Conservation (phyloP, 2,888 invertebrate species). For the Xanthorhoe designata region DNA sequence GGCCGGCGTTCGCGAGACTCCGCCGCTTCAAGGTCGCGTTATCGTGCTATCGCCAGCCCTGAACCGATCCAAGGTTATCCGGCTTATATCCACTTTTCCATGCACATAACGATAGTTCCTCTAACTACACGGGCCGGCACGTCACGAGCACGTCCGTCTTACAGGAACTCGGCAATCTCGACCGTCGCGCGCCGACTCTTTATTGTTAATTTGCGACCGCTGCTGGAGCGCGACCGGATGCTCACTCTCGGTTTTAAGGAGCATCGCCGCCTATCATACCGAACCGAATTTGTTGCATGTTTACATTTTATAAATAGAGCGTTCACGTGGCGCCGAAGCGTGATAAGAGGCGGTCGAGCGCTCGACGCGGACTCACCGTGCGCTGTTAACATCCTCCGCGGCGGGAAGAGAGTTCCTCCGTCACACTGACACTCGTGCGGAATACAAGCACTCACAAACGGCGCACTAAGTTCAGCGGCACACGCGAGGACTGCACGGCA, state of each 20-base stretch:
- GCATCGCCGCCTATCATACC: conserved; percentile 66
- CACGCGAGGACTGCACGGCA: conserved; percentile 84
- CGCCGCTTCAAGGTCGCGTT: conserved; percentile 79
- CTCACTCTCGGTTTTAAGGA: conserved; percentile 69
- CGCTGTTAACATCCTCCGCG: conserved; percentile 85
- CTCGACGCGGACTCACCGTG: conserved; percentile 78
- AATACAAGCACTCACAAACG: conserved; percentile 83
- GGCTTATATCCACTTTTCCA: conserved; percentile 54
- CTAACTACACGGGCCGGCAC: conserved; percentile 48
- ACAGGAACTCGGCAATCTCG: conserved; percentile 82
- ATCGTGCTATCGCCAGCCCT: conserved; percentile 82
- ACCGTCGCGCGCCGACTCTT: conserved; percentile 70
- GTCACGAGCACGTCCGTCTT: conserved; percentile 68
- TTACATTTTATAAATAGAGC: conserved; percentile 84
- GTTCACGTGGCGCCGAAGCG: conserved; percentile 79
- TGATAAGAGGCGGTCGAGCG: conserved; percentile 70
- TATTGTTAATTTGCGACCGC: conserved; percentile 73
- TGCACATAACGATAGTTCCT: conserved; percentile 49
- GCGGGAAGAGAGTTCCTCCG: conserved; percentile 73
- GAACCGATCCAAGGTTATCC: conserved; percentile 71
- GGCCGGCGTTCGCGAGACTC: conserved; percentile 79
- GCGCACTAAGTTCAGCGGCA: conserved; percentile 82
- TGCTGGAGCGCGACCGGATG: conserved; percentile 64
- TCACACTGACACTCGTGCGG: conserved; percentile 83
- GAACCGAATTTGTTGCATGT: conserved; percentile 81